A percentile compares a stretch with the other conserved stretches of the same genome.
Evolutionary conservation across 2,888 invertebrate genomes (phyloP).

Genomic region (Chesias legatella): DNA sequence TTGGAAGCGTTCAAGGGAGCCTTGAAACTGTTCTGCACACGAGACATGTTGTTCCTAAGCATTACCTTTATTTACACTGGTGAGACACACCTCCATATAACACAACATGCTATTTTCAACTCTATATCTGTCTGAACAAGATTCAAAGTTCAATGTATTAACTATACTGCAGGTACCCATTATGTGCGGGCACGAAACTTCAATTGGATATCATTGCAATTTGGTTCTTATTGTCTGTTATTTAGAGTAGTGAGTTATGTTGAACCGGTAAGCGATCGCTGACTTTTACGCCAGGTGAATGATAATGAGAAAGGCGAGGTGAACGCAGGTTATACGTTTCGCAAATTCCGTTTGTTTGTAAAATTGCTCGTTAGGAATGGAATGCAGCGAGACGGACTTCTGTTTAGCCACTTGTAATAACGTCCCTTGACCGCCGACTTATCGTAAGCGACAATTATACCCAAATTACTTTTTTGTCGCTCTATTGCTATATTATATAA

Average conservation of each 20-base stretch:
- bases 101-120: slow-evolving; percentile 4
- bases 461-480: too few species aligned
- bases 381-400: slow-evolving; percentile 4
- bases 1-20: slow-evolving; percentile 87
- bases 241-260: slow-evolving; percentile 3
- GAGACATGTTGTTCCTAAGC: slow-evolving; percentile 91
- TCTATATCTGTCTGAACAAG: not conserved
- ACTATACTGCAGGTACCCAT: too few species aligned
- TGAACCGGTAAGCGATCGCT: slow-evolving; percentile 13
- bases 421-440: not conserved
- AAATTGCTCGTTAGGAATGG: not conserved
- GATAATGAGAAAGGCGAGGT: slow-evolving; percentile 25
- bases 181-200: too few species aligned
- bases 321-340: slow-evolving; percentile 17
- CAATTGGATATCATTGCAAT: slow-evolving; percentile 1
- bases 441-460: too few species aligned
- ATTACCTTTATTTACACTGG: slow-evolving; percentile 95
- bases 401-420: not conserved
- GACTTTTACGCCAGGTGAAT: slow-evolving; percentile 21
- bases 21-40: slow-evolving; percentile 87
- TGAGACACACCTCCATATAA: slow-evolving; percentile 49
- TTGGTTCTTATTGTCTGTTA: not conserved
- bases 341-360: slow-evolving; percentile 21
- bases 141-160: too few species aligned
- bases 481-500: too few species aligned